Evolutionary conservation across 37 sponge, comb jelly and placozoan species (phyloP), one percentile per base, ranked within the genome.

Genomic region (Aphrocallistes beatrix): DNA sequence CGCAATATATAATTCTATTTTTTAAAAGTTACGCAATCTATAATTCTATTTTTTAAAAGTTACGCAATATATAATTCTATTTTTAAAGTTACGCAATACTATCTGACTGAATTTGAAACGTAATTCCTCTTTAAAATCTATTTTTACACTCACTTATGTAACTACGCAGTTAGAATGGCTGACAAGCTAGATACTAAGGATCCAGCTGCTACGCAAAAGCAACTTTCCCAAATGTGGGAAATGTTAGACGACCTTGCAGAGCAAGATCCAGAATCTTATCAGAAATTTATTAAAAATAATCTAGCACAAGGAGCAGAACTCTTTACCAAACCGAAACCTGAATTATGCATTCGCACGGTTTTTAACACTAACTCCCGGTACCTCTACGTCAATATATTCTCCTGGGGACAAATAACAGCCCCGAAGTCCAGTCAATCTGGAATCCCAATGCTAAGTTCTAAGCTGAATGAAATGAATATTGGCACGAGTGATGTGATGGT

Each of bases 201-300:
- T 13, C 75, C 75, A 60, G 10, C 75, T 21, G 3, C n/a, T 19
- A 25, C n/a, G 3, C 75, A 19, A 6, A 3, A 60, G n/a, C 75
- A 60, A 60, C 28, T 30, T 6, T 60, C 75, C 6, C 75, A 60
- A 13, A 13, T 60, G 10, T 60, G 75, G 75, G 75, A 60, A 60
- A 60, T 60, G 75, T 60, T 60, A 60, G 75, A 60, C n/a, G 75
- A 60, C 3, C n/a, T 60, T 25, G 75, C 75, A 6, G 75, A 60
- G n/a, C 8, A 60, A 19, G 75, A 60, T 60, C 75, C 75, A 60
- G n/a, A 60, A 32, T 19, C 75, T 60, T 60, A 60, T 28, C 25
- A 60, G 34, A 60, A 13, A 25, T 60, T 60, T 60, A 60, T 60
- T 32, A 19, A 60, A 60, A 19, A 60, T 3, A 60, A 60, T 60